These are phyloP conservation scores for Zoroaster sp. DNA, from an alignment of 53 echinoderm and acorn worm genomes.

Conservation along the genomic window DNA sequence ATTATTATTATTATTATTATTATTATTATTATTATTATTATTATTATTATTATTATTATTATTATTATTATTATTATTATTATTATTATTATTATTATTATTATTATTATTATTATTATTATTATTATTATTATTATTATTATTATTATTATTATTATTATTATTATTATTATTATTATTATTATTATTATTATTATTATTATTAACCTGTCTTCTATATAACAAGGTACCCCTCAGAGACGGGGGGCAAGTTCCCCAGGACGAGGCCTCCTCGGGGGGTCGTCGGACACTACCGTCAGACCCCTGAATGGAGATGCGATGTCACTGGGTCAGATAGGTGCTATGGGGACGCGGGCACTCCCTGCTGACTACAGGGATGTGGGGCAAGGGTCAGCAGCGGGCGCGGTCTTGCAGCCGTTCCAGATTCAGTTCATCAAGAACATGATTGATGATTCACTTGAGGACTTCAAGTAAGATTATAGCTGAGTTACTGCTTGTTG, in stretches of 20 bases:
- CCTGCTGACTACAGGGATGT: background rate
- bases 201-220: no score
- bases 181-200: no score
- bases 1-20: no score
- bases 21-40: no score
- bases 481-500: background rate
- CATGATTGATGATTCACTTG: conserved; percentile 94
- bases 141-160: no score
- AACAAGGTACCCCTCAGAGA: background rate
- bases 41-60: no score
- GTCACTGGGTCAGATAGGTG: background rate
- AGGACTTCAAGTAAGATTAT: conserved; percentile 80
- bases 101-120: no score
- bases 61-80: no score
- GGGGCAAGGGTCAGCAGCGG: background rate
- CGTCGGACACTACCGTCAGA: conserved; percentile 7
- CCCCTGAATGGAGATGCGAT: background rate
- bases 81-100: no score
- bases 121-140: no score
- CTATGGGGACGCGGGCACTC: background rate
- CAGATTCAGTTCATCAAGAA: conserved; percentile 97
- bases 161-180: no score
- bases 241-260: background rate
- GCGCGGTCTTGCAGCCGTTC: conserved; percentile 72
- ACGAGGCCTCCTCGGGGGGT: conserved; percentile 47